Conservation (phyloP, 2,797 vertebrate species). For the Spondyliosoma cantharus region DNA sequence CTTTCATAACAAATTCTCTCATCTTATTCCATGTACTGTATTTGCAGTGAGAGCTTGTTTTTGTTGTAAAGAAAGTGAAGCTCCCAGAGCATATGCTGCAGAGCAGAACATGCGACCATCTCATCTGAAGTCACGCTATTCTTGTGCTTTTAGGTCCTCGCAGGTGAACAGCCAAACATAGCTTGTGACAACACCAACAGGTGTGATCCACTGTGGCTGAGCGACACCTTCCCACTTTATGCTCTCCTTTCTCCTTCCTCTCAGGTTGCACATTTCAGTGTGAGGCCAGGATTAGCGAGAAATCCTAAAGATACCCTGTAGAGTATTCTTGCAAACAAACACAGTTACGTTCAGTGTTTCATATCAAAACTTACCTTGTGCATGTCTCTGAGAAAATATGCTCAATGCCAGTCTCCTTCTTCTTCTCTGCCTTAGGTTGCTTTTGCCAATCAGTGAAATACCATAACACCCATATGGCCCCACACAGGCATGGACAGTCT, state of each 20-base stretch:
- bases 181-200: conserved; percentile 12
- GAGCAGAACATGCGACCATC: not conserved
- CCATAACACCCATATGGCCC: not conserved
- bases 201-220: conserved; percentile 27
- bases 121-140: not conserved
- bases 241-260: not conserved
- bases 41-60: not conserved
- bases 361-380: not conserved
- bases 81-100: not conserved
- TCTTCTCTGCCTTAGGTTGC: not conserved
- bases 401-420: not conserved
- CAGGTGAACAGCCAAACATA: not conserved
- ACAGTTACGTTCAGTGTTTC: conserved; percentile 4
- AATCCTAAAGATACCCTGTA: conserved; percentile 14
- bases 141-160: not conserved
- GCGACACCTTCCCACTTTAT: conserved; percentile 11
- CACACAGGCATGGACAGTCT: not conserved
- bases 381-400: not conserved
- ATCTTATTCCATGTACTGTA: not conserved
- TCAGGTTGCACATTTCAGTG: conserved; percentile 10
- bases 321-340: conserved; percentile 33
- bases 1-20: not conserved
- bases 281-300: conserved; percentile 14
- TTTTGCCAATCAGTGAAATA: not conserved
- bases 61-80: conserved; percentile 1